Conservation (phyloP, 2,113 vertebrate genomes). For the Corythoichthys intestinalis region DNA sequence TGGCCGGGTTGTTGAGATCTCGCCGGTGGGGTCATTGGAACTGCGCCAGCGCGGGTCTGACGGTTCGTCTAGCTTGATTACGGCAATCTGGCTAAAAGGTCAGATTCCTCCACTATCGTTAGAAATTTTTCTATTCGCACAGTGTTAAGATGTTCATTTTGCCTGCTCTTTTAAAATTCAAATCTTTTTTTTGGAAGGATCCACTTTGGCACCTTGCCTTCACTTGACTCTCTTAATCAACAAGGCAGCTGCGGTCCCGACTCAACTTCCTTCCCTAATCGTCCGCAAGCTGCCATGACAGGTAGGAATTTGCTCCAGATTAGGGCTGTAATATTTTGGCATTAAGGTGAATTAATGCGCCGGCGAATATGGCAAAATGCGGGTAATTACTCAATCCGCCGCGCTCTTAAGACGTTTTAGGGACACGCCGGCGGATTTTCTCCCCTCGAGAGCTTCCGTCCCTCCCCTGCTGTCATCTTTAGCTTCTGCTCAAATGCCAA, state of each 20-base stretch:
- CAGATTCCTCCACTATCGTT: too few relatives aligned
- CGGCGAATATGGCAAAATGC: constrained; percentile 64
- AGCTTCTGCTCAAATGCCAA: neutral
- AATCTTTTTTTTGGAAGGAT: neutral
- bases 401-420: constrained; percentile 51
- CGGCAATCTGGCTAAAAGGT: too few relatives aligned
- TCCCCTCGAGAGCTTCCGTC: neutral
- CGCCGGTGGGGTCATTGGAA: too few relatives aligned
- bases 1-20: too few relatives aligned
- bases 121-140: too few relatives aligned
- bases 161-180: too few relatives aligned
- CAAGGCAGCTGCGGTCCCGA: constrained; percentile 9
- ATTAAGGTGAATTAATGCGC: constrained; percentile 74
- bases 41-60: too few relatives aligned
- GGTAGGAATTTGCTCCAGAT: constrained; percentile 68
- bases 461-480: constrained; percentile 7
- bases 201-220: neutral
- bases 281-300: constrained; percentile 55
- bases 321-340: constrained; percentile 74
- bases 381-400: constrained; percentile 65
- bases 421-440: constrained; percentile 61
- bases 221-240: constrained; percentile 2
- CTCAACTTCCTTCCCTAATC: constrained; percentile 37
- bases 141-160: too few relatives aligned
- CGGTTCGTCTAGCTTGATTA: too few relatives aligned